These are phyloP conservation scores for Capromys pilorides DNA, from an alignment of 2,797 vertebrate genomes.

Conservation along the genomic window DNA sequence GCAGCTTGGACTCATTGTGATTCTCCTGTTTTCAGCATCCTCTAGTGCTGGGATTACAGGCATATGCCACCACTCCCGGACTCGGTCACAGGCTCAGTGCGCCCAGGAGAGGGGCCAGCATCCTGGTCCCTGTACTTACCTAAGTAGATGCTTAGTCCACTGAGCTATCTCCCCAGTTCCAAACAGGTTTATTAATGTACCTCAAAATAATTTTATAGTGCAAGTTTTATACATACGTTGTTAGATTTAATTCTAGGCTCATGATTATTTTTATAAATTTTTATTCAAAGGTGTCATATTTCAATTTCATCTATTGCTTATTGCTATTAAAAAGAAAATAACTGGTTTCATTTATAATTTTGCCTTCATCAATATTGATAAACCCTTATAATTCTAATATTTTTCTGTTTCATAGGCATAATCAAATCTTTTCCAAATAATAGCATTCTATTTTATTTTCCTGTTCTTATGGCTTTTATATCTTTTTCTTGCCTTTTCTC, in stretches of 20 bases:
- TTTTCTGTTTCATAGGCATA: not conserved
- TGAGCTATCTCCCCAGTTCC: too few relatives aligned
- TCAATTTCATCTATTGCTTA: not conserved
- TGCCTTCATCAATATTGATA: not conserved
- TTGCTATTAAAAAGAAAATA: constrained; percentile 20
- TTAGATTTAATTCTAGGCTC: not conserved
- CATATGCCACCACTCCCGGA: too few relatives aligned
- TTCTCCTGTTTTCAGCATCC: too few relatives aligned
- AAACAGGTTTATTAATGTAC: not conserved
- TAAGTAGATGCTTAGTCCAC: too few relatives aligned
- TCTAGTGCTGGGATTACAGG: too few relatives aligned
- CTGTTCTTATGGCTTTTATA: not conserved
- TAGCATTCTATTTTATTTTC: constrained; percentile 26
- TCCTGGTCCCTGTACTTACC: too few relatives aligned
- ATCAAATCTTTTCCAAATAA: not conserved
- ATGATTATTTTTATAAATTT: not conserved
- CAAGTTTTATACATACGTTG: not conserved
- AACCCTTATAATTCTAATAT: not conserved
- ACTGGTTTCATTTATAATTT: constrained; percentile 5
- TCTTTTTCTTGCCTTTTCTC: not conserved
- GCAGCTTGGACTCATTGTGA: too few relatives aligned
- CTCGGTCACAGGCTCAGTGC: too few relatives aligned
- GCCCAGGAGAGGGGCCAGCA: too few relatives aligned
- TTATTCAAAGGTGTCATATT: not conserved
- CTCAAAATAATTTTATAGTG: not conserved